Evolutionary conservation across 2,888 invertebrate species (phyloP), one percentile per base, ranked within the genome.

Genomic region (Heliconius sara): DNA sequence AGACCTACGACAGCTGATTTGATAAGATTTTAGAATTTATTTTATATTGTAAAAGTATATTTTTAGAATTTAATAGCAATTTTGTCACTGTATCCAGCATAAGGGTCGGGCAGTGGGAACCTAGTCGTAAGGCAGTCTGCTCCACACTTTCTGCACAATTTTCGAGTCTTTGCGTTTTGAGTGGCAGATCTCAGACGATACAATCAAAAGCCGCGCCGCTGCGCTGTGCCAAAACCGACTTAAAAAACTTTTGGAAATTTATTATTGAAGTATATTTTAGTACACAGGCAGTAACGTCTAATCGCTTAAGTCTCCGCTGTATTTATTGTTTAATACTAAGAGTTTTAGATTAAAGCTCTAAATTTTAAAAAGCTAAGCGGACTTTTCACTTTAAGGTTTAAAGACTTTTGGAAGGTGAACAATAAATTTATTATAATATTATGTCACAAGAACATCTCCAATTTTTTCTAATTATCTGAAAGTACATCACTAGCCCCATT

Each of bases 1-100:
- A 52, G 76, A 71, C 70, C 67, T 67, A 3, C 34, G 65, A 71
- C 70, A 76, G 76, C 43, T 79, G 70, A 39, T 76, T 71, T 71
- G 74, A 74, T 67, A 67, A 76, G 39, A 47, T 63, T 63, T 63
- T 63, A 65, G 13, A 75, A 65, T 65, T 75, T 52, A 30, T 57
- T 65, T 65, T 63, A 34, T 39, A 60, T 60, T 74, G 9, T 73
- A 73, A 27, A 10, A 5, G 19, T 22, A 52, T 30, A 12, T 47
- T 52, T 19, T 27, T 57, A 27, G 3, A 57, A 6, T 57, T 19
- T 57, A 30, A 10, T 60, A 60, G 57, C 10, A 60, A n/a, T 10
- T 60, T 57, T 47, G 47, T 47, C 47, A 16, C 16, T 52, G 19
- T 52, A 52, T 52, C 52, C 52, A 52, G 52, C 47, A 19, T 19